These are phyloP conservation scores for Psittacula cyanocephala DNA, from an alignment of 2,113 vertebrate genomes.

Conservation along the genomic window DNA sequence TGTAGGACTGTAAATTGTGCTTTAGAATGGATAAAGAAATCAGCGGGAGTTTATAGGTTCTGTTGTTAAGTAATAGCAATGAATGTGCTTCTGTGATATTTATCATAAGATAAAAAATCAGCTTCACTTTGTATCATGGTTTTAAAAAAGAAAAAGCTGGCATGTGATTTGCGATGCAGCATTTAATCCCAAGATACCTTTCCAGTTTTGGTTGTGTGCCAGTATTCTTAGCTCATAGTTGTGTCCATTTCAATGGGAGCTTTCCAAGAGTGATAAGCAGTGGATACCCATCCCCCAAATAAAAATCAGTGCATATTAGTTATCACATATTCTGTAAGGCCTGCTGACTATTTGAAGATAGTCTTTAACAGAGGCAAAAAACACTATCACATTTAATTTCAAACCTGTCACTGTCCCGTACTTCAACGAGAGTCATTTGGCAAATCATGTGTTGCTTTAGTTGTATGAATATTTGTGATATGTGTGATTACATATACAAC, in stretches of 20 bases:
- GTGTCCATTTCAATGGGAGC: background rate
- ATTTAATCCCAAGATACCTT: background rate
- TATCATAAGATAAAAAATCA: slow-evolving; percentile 4
- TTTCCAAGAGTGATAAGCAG: background rate
- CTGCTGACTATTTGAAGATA: background rate
- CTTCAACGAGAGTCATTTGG: background rate
- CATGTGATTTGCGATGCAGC: background rate
- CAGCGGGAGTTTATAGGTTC: background rate
- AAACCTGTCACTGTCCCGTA: fast-evolving
- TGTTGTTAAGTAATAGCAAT: slow-evolving; percentile 35
- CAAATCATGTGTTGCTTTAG: background rate
- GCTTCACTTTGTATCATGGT: background rate
- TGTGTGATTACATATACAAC: background rate
- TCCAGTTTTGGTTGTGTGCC: background rate
- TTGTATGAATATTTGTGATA: background rate
- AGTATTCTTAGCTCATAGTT: background rate
- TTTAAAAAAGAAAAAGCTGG: background rate
- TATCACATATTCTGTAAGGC: background rate
- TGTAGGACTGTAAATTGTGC: slow-evolving; percentile 1
- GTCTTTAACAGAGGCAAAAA: background rate
- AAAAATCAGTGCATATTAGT: background rate
- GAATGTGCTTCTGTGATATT: slow-evolving; percentile 40
- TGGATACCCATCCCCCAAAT: background rate
- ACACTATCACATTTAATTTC: background rate
- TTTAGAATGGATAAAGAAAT: slow-evolving; percentile 7